These are phyloP conservation scores for Dendropsophus ebraccatus DNA, from an alignment of 2,113 vertebrate species.

Conservation along the genomic window DNA sequence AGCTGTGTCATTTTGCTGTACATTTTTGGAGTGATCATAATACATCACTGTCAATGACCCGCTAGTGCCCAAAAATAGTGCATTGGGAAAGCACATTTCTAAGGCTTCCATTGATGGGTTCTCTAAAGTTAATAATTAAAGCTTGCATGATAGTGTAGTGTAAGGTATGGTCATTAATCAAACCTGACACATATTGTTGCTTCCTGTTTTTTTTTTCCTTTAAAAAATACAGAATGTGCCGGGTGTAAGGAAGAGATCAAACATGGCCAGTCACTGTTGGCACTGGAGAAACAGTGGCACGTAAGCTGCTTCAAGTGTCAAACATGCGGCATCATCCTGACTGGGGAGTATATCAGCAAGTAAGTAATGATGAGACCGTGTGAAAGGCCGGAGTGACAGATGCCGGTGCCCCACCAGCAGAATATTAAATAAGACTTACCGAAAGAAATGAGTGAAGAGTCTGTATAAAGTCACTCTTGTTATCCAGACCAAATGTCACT, in stretches of 20 bases:
- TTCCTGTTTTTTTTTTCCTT: background rate
- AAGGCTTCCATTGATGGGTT: background rate
- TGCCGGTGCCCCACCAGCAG: background rate
- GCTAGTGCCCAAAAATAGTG: slow-evolving; percentile 15
- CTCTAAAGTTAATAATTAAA: slow-evolving; percentile 24
- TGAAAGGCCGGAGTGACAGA: background rate
- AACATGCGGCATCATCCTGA: slow-evolving; percentile 92
- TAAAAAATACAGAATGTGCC: slow-evolving; percentile 82
- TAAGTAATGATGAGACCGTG: slow-evolving; percentile 69
- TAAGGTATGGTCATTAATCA: slow-evolving; percentile 2
- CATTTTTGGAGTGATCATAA: background rate
- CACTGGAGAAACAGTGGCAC: slow-evolving; percentile 97
- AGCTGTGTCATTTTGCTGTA: background rate
- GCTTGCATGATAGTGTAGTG: slow-evolving; percentile 12
- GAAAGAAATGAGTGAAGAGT: background rate
- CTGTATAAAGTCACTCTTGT: background rate
- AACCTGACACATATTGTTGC: background rate
- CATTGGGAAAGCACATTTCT: background rate
- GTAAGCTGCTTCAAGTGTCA: slow-evolving; percentile 99
- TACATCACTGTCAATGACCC: slow-evolving; percentile 41
- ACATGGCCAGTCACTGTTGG: slow-evolving; percentile 95
- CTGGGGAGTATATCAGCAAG: slow-evolving; percentile 99
- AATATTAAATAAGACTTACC: background rate
- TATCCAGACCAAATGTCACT: background rate
- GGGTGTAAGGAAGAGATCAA: slow-evolving; percentile 97